Evolutionary conservation across 2,113 vertebrate genomes (phyloP).

Genomic region (Dasypus novemcinctus): DNA sequence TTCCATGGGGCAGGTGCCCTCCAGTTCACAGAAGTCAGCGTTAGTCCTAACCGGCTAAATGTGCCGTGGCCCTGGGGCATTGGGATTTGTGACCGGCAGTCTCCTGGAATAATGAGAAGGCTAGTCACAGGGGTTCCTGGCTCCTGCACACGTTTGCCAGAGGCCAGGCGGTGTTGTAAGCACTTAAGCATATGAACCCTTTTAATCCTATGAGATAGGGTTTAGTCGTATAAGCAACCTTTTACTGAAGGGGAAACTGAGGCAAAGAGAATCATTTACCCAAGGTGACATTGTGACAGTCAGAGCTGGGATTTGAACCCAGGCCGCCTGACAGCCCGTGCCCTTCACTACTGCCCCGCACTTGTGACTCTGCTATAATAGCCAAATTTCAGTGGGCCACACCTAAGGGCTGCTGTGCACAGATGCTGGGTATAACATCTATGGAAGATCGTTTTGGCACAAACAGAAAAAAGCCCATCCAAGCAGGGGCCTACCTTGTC

Average conservation of each 20-base stretch:
- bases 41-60: not conserved
- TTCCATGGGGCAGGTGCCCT: not conserved
- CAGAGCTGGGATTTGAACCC: not conserved
- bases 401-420: not conserved
- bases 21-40: not conserved
- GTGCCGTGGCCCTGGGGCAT: not conserved
- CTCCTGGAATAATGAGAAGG: not conserved
- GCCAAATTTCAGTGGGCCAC: not conserved
- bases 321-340: rapidly evolving
- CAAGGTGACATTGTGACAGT: not conserved
- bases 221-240: not conserved
- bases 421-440: too few relatives aligned
- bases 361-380: not conserved
- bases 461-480: not conserved
- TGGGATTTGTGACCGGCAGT: not conserved
- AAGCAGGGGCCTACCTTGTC: not conserved
- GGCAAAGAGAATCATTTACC: not conserved
- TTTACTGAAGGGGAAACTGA: not conserved
- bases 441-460: not conserved
- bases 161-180: too few relatives aligned
- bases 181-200: not conserved
- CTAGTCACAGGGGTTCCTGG: rapidly evolving
- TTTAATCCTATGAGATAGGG: not conserved
- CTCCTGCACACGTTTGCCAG: too few relatives aligned
- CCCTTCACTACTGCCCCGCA: not conserved